A percentile compares a stretch with the other conserved stretches of the same genome.
These are phyloP conservation scores for Sussaba pulchella DNA, from an alignment of 2,888 invertebrate species.

Conservation along the genomic window DNA sequence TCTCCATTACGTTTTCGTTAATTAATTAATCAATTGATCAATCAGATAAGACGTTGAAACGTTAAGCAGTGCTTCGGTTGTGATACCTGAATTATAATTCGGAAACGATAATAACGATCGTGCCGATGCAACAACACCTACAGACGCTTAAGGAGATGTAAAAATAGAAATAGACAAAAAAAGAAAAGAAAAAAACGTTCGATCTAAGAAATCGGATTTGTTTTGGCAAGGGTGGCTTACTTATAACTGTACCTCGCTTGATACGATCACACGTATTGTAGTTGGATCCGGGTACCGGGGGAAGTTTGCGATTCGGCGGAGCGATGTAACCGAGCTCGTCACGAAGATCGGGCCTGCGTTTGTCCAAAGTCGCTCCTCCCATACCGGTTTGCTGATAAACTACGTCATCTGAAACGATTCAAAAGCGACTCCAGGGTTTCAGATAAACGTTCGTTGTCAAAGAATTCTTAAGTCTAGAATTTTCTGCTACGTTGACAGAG, in stretches of 20 bases:
- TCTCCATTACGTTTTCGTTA: too few relatives aligned
- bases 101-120: conserved; percentile 74
- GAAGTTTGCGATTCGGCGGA: conserved; percentile 95
- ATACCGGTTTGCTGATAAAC: conserved; percentile 95
- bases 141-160: conserved; percentile 64
- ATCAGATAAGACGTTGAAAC: too few relatives aligned
- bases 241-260: conserved; percentile 96
- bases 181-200: conserved; percentile 68
- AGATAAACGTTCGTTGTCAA: background rate
- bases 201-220: conserved; percentile 77
- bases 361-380: conserved; percentile 91
- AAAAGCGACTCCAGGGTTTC: conserved; percentile 41
- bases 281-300: conserved; percentile 96
- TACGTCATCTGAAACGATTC: conserved; percentile 90
- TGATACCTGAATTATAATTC: conserved; percentile 34
- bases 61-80: conserved; percentile 29
- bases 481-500: too few relatives aligned
- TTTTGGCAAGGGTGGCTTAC: conserved; percentile 88
- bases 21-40: too few relatives aligned
- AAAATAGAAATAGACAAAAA: conserved; percentile 51
- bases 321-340: conserved; percentile 97
- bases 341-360: conserved; percentile 92
- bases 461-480: too few relatives aligned
- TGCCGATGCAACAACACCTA: conserved; percentile 82
- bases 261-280: conserved; percentile 97